Base-by-base conservation (phyloP, 2,797 vertebrate species). In the Etheostoma perlongum region DNA sequence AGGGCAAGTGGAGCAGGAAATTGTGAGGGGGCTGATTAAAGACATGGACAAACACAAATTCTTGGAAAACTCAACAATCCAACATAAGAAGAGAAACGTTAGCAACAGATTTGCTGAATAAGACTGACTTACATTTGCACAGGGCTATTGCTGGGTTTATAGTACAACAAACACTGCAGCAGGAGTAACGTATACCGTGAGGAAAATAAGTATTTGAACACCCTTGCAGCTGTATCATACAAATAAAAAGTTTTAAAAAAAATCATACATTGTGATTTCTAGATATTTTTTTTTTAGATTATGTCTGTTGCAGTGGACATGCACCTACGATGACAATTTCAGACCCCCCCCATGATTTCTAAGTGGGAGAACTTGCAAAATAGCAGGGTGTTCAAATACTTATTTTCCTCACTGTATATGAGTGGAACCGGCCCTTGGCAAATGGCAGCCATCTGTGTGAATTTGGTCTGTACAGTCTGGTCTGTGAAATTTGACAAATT, bases 71-170 rank as follows among this genome's bases (percentile, higher is more conserved):
- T 15, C 33, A 55, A 51, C 15, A 65, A 60, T 46, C 25, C 58
- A 53, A 61, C 15, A 36, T 13, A 63, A 54, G 67, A 33, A 30
- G 0, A 61, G 59, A 75, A 42, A 68, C 12, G 33, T 64, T 66
- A 27, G 44, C 21, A 15, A 36, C 21, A 48, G 42, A 74, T 65
- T 36, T 76, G 70, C 51, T 60, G 64, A 86, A 51, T 58, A 59
- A 49, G 49, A 55, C 42, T 75, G 78, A 72, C 60, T 71, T 76
- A 88, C 49, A 82, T 82, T 72, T 76, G 40, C 27, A 64, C 21
- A 10, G 9, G 19, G 64, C 55, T 75, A n/a, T 18, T 58, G 47
- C 74, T 55, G 60, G 47, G 27, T 51, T 69, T 59, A 15, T 51
- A 49, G 46, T 19, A 72, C 55, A 48, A 72, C 52, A 82, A 81